Percentiles rank a stretch among this genome's conserved stretches.
phyloP scores from a whole-genome alignment of 2,888 invertebrate genomes.

The Tromatobia lineatoria region DNA sequence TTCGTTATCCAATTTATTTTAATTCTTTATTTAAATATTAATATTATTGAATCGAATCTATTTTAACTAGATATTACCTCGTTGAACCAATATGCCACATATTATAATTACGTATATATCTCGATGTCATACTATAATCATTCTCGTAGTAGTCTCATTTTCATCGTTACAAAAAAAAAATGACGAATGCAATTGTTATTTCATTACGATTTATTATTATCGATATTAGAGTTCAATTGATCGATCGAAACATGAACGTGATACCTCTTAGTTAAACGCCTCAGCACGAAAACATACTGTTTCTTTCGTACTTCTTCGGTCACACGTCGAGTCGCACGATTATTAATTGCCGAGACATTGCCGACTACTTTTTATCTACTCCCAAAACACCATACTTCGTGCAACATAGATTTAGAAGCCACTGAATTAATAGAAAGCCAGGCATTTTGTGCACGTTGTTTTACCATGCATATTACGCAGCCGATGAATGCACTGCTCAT shows the following conservation, averaged over 20 bases:
- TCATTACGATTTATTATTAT: constrained; percentile 39
- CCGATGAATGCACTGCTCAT: constrained; percentile 49
- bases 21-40: constrained; percentile 25
- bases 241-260: constrained; percentile 46
- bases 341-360: constrained; percentile 17
- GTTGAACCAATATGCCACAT: constrained; percentile 67
- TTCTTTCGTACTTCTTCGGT: constrained; percentile 9
- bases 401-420: constrained; percentile 38
- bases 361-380: neutral
- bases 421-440: constrained; percentile 26
- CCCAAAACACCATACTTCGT: constrained; percentile 26
- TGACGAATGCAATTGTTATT: constrained; percentile 55
- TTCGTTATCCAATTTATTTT: constrained; percentile 29
- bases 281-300: constrained; percentile 52
- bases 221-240: constrained; percentile 50
- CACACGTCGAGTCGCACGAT: constrained; percentile 40
- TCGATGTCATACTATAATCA: constrained; percentile 61
- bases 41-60: constrained; percentile 26
- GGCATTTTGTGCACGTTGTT: constrained; percentile 60
- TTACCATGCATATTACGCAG: constrained; percentile 46
- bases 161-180: constrained; percentile 32
- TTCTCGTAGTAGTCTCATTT: constrained; percentile 62
- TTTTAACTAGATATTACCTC: constrained; percentile 59
- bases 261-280: constrained; percentile 44
- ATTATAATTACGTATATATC: constrained; percentile 62